Percentiles rank a stretch among this genome's conserved stretches.
Evolutionary conservation across 64 coral and sea anemone species (phyloP).

Genomic region (Catalaphyllia jardinei): DNA sequence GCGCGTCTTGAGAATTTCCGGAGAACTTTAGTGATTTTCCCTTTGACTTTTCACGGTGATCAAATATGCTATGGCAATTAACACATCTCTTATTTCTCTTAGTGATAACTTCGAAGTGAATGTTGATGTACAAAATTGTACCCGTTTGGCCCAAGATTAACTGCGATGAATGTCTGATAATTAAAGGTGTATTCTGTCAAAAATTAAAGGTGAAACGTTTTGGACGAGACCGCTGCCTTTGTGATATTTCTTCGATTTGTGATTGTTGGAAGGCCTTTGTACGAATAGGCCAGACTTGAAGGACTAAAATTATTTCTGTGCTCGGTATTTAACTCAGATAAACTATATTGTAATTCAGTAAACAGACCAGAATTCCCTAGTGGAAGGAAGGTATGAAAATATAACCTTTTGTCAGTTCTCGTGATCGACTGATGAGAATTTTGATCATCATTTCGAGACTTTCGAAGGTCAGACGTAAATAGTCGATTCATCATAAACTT

Average conservation of each 20-base stretch:
- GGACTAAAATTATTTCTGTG: not conserved
- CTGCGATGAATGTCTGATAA: not conserved
- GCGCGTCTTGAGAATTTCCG: conserved; percentile 11
- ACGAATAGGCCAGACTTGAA: not conserved
- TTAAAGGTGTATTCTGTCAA: not conserved
- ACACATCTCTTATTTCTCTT: not conserved
- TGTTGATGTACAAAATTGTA: not conserved
- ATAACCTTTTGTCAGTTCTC: not conserved
- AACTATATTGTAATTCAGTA: not conserved
- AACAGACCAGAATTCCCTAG: not conserved
- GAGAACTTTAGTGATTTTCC: not conserved
- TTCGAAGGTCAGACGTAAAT: not conserved
- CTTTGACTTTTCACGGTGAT: not conserved
- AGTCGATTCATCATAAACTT: not conserved
- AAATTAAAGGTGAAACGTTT: not conserved
- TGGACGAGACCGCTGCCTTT: no score
- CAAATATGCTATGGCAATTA: conserved; percentile 1
- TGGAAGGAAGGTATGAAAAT: no score
- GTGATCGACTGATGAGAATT: not conserved
- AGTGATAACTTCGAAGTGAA: not conserved
- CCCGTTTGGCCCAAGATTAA: not conserved
- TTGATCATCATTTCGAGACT: not conserved
- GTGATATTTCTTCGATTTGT: no score
- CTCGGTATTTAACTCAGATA: conserved; percentile 10
- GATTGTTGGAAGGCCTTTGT: not conserved